Conservation (phyloP, 2,113 vertebrate species). For the Harpagus bidentatus region DNA sequence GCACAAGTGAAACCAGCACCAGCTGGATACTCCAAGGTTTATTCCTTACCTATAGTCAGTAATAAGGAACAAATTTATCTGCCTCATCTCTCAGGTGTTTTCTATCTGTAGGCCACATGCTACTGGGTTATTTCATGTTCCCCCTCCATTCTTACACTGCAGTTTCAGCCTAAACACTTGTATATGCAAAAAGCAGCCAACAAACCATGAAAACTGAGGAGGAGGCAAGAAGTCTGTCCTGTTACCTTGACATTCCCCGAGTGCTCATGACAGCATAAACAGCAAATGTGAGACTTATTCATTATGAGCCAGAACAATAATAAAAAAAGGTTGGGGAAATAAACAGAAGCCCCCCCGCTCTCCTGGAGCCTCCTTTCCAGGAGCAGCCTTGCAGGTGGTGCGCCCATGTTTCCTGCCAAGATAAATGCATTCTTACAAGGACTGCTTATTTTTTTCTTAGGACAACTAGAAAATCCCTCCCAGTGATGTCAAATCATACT, state of each 20-base stretch:
- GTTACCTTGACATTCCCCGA: background rate
- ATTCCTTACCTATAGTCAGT: background rate
- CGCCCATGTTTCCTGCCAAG: background rate
- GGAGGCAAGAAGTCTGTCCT: background rate
- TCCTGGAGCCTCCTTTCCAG: background rate
- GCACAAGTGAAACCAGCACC: background rate
- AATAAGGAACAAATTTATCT: background rate
- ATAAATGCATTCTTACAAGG: background rate
- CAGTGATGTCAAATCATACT: background rate
- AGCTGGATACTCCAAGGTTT: background rate
- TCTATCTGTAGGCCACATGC: background rate
- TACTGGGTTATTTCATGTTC: background rate
- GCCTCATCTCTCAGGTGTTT: background rate
- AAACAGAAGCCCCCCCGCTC: rapidly evolving
- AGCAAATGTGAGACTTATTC: background rate
- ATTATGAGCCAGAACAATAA: background rate
- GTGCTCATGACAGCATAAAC: background rate
- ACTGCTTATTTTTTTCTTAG: background rate
- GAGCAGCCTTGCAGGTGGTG: background rate
- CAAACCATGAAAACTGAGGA: background rate
- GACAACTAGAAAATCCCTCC: background rate
- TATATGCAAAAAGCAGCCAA: background rate
- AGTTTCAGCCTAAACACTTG: background rate
- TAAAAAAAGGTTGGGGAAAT: background rate
- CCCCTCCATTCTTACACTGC: rapidly evolving